phyloP scores from a whole-genome alignment of 92 coral and sea anemone species.

The Epizoanthus ramosus region DNA sequence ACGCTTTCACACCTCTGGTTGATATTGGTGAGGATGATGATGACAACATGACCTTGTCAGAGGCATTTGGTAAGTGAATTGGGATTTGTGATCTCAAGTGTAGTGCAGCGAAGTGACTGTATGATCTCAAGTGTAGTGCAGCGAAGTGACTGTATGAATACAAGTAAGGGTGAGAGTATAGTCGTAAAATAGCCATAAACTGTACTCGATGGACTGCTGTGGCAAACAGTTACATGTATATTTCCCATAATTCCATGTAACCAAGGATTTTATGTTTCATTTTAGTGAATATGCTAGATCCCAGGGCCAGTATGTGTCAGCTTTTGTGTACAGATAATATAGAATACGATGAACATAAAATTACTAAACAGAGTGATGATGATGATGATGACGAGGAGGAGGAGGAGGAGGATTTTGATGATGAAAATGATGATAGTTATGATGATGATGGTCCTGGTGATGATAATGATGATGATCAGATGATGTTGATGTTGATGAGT shows the following conservation, averaged over 20 bases:
- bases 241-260: too few species aligned
- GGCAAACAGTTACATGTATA: not conserved
- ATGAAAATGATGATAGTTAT: constrained; percentile 80
- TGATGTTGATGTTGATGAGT: constrained; percentile 62
- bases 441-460: constrained; percentile 78
- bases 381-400: too few species aligned
- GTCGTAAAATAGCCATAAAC: too few species aligned
- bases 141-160: too few species aligned
- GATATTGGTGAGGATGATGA: constrained; percentile 90
- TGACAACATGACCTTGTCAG: constrained; percentile 89
- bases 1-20: constrained; percentile 95
- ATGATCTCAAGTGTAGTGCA: too few species aligned
- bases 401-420: too few species aligned
- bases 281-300: not conserved
- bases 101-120: too few species aligned
- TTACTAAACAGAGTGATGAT: too few species aligned
- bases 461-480: constrained; percentile 82
- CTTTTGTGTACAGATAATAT: not conserved
- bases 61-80: constrained; percentile 30
- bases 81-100: too few species aligned
- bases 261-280: too few species aligned
- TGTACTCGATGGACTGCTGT: not conserved
- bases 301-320: not conserved
- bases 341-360: too few species aligned
- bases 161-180: too few species aligned